These are phyloP conservation scores for Bellardia bayeri DNA, from an alignment of 2,888 invertebrate genomes.

Conservation along the genomic window DNA sequence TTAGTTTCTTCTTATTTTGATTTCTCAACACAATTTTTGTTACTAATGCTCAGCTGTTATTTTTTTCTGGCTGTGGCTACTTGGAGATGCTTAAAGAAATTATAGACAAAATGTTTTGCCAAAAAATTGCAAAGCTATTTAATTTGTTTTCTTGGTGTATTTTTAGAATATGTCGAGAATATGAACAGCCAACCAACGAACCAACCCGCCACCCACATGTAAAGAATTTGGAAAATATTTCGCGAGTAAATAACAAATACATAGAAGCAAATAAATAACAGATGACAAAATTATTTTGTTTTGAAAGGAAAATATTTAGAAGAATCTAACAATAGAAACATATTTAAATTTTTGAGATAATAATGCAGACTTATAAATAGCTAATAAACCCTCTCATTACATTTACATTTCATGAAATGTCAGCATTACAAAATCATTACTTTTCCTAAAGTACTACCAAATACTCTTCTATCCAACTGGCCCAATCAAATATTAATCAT, in stretches of 20 bases:
- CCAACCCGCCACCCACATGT: constrained; percentile 43
- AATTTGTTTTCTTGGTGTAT: constrained; percentile 37
- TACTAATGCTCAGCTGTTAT: constrained; percentile 61
- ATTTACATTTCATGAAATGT: neutral
- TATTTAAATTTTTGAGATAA: neutral
- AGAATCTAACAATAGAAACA: too few relatives aligned
- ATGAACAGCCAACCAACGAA: neutral
- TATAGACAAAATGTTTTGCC: constrained; percentile 43
- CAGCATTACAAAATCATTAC: neutral
- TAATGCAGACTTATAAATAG: too few relatives aligned
- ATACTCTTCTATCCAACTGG: too few relatives aligned
- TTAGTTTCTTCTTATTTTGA: neutral
- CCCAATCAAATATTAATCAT: too few relatives aligned
- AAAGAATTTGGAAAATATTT: constrained; percentile 33
- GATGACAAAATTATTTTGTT: constrained; percentile 23
- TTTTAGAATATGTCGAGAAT: constrained; percentile 52
- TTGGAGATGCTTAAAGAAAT: constrained; percentile 38
- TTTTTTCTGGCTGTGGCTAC: neutral
- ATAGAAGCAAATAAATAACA: constrained; percentile 11
- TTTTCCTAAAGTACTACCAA: too few relatives aligned
- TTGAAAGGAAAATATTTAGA: neutral
- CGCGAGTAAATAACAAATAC: neutral
- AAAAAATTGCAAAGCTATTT: constrained; percentile 66
- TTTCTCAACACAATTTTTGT: constrained; percentile 38
- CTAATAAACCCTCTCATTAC: neutral